A percentile compares a stretch with the other conserved stretches of the same genome.
Conservation (phyloP, 2,113 vertebrate genomes). For the Isurus oxyrinchus region DNA sequence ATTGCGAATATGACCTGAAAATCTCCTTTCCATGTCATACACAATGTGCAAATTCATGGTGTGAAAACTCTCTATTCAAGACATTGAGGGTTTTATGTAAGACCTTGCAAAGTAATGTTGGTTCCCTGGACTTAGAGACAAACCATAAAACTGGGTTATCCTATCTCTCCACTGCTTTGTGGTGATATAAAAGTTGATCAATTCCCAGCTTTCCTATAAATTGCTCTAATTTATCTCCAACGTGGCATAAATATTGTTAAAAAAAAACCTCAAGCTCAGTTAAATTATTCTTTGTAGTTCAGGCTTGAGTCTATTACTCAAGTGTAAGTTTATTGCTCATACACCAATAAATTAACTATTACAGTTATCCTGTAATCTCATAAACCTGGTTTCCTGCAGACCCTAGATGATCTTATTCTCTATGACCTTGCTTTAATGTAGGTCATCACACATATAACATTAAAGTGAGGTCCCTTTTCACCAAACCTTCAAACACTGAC, state of each 20-base stretch:
- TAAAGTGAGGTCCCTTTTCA: neutral
- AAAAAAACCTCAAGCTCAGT: too few species aligned
- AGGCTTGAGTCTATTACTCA: neutral
- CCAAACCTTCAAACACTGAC: neutral
- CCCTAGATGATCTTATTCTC: neutral
- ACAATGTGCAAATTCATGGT: neutral
- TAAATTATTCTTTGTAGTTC: neutral
- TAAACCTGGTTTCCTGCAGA: neutral
- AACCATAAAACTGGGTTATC: neutral
- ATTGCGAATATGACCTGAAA: neutral
- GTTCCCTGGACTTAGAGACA: neutral
- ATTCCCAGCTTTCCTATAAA: neutral
- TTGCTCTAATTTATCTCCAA: neutral
- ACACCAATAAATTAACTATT: neutral
- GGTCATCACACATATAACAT: neutral
- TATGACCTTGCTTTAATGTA: neutral
- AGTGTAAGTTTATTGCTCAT: neutral
- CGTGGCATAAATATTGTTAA: neutral
- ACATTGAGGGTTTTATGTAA: neutral
- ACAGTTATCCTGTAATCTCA: neutral
- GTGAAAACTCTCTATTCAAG: neutral
- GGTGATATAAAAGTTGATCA: neutral
- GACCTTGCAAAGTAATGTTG: neutral
- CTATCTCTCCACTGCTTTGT: neutral
- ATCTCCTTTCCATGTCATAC: neutral